A percentile compares a stretch with the other conserved stretches of the same genome.
phyloP scores from a whole-genome alignment of 1,140 invertebrate species.

The Euwallacea similis region DNA sequence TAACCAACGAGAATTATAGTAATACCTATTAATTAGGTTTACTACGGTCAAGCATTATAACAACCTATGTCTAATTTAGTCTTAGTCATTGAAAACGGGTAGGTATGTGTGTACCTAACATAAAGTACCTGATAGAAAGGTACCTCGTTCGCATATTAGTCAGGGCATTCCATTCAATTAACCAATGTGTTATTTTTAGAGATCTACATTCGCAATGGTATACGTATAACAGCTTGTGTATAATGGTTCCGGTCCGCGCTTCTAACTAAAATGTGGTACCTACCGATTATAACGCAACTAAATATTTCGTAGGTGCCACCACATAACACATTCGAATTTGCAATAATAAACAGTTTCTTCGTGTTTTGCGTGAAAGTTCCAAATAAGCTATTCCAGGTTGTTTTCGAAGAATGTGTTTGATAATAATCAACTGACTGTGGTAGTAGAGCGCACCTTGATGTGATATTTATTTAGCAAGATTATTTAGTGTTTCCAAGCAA shows the following conservation, averaged over 20 bases:
- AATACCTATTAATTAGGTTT: neutral
- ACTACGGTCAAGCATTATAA: neutral
- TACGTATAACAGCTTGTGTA: slow-evolving; percentile 6
- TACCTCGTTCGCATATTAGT: too few species aligned
- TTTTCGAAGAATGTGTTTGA: slow-evolving; percentile 1
- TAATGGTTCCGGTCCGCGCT: slow-evolving; percentile 8
- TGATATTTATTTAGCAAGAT: too few species aligned
- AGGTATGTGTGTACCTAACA: too few species aligned
- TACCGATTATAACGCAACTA: neutral
- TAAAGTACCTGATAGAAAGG: too few species aligned
- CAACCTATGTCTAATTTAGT: too few species aligned
- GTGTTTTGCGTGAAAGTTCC: neutral
- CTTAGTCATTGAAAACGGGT: too few species aligned
- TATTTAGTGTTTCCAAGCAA: too few species aligned
- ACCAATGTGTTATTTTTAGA: slow-evolving; percentile 9
- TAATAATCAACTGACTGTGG: too few species aligned
- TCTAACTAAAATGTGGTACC: neutral
- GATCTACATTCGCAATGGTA: slow-evolving; percentile 4
- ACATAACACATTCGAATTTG: too few species aligned
- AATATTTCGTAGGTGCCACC: neutral
- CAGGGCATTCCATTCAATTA: neutral
- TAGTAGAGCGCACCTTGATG: too few species aligned
- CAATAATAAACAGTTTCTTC: neutral
- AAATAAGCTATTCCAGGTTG: slow-evolving; percentile 1
- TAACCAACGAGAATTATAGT: too few species aligned